Base-by-base conservation (phyloP, 1,140 invertebrate species). In the Pseudomyrmex cubaensis region DNA sequence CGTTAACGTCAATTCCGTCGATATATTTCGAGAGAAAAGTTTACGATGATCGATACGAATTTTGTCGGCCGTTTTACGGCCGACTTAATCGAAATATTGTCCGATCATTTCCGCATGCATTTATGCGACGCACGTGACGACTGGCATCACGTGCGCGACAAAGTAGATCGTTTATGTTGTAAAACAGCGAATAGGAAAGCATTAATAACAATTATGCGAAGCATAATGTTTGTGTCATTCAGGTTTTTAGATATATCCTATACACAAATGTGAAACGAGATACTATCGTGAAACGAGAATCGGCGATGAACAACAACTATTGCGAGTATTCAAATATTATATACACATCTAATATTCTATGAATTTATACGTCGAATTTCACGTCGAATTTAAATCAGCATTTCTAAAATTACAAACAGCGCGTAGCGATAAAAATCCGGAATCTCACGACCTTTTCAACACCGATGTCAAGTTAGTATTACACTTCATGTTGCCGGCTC, bases 11-110 rank as follows among this genome's bases (percentile, higher is more conserved):
- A 57, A 35, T 77, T 77, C 35, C 17, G 25, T 54, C 25, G 8
- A 52, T 67, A 25, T 20, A 57, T 35, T 35, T 57, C 35, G 52
- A 57, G 63, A 78, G 17, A 56, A 78, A 69, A 57, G 75, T 78
- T 78, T 63, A 69, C 56, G 13, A 35, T 48, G 20, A 78, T 78
- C 75, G 63, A 78, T 78, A 69, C 13, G 64, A 44, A 78, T 69
- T 78, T 35, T 78, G 52, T 78, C 69, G 62, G 48, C 44, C 44
- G 35, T 35, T 76, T 76, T 76, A 76, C 50, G 75, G 50, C 5
- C 67, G 52, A 17, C 64, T 35, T 78, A 69, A 69, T 63, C 17
- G 20, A 78, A 78, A 78, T 77, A 54, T 66, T 77, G 5, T 35
- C 35, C 35, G 5, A 77, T 48, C 35, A 1, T 20, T 69, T 69